Percentiles rank a stretch among this genome's conserved stretches.
Evolutionary conservation across 2,113 vertebrate species (phyloP).

Genomic region (Typhlomys cinereus): DNA sequence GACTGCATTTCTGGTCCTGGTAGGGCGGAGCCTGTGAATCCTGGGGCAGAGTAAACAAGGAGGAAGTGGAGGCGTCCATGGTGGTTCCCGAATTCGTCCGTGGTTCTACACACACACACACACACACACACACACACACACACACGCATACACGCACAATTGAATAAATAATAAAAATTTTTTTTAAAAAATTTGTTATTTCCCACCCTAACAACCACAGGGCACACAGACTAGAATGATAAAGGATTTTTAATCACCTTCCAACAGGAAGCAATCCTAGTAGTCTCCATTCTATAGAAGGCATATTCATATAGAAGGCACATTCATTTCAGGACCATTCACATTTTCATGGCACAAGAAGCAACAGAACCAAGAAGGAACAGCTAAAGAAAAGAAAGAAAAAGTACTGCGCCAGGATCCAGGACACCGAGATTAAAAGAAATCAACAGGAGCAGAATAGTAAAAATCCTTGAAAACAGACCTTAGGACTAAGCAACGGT

Average conservation of each 20-base stretch:
- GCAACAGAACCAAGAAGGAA: background rate
- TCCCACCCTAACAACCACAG: too few species aligned
- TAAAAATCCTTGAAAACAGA: conserved; percentile 13
- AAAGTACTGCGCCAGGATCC: background rate
- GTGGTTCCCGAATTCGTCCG: too few species aligned
- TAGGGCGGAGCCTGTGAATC: too few species aligned
- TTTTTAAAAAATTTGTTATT: too few species aligned
- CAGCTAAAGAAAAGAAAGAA: background rate
- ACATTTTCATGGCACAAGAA: background rate
- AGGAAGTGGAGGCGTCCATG: too few species aligned
- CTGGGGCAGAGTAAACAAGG: too few species aligned
- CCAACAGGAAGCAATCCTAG: background rate
- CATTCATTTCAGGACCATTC: background rate
- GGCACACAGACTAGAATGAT: too few species aligned
- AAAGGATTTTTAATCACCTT: background rate
- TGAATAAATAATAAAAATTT: too few species aligned
- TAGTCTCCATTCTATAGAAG: background rate
- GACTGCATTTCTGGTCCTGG: too few species aligned
- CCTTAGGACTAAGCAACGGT: background rate
- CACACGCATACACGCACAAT: too few species aligned
- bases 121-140: too few species aligned
- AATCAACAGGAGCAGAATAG: background rate
- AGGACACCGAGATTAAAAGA: background rate
- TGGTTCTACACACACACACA: too few species aligned
- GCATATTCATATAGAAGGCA: background rate